Conservation (phyloP, 2,888 invertebrate species). For the Cheilosia variabilis region DNA sequence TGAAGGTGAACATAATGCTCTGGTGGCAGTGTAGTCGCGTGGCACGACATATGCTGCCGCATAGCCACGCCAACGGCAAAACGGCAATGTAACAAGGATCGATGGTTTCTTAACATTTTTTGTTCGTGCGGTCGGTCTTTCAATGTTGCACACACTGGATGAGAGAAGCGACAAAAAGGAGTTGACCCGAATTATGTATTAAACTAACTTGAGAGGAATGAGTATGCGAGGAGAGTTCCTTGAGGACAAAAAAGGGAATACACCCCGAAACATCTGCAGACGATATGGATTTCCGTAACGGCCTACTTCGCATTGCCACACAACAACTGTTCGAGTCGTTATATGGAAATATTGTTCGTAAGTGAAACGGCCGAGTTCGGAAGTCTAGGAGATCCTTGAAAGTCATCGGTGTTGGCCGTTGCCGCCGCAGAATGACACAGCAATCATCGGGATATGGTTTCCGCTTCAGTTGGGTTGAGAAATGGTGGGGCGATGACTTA, state of each 20-base stretch:
- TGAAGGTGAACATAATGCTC: conserved; percentile 43
- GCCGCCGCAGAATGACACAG: conserved; percentile 66
- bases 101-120: conserved; percentile 33
- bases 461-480: conserved; percentile 53
- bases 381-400: conserved; percentile 20
- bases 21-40: conserved; percentile 62
- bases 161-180: conserved; percentile 48
- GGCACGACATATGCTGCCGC: conserved; percentile 69
- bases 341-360: conserved; percentile 63
- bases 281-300: conserved; percentile 70
- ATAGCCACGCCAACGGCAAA: conserved; percentile 39
- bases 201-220: conserved; percentile 42
- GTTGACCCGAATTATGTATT: conserved; percentile 72
- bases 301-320: conserved; percentile 54
- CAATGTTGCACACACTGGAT: conserved; percentile 53
- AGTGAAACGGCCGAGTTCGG: conserved; percentile 35
- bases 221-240: conserved; percentile 15
- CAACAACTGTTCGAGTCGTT: conserved; percentile 73
- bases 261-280: conserved; percentile 66
- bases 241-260: conserved; percentile 38
- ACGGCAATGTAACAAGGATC: conserved; percentile 60
- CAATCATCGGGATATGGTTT: conserved; percentile 59
- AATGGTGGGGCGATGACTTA: conserved; percentile 49
- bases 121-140: conserved; percentile 15
- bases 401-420: conserved; percentile 20